phyloP scores from a whole-genome alignment of 2,797 vertebrate genomes.

The Corythornis leucogaster region DNA sequence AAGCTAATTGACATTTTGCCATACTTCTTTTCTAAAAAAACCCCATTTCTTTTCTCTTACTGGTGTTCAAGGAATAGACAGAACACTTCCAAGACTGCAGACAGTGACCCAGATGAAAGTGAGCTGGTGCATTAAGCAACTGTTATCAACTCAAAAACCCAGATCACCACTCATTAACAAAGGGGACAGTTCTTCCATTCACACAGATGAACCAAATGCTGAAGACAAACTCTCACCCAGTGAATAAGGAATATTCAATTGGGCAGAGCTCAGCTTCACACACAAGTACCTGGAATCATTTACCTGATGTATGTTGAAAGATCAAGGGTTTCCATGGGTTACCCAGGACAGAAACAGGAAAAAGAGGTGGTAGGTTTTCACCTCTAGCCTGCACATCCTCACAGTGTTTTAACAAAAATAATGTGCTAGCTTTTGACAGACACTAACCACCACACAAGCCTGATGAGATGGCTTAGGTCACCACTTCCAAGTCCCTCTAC shows the following conservation, averaged over 20 bases:
- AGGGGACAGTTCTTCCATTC: neutral
- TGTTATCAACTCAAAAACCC: neutral
- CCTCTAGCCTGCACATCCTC: neutral
- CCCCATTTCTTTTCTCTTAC: neutral
- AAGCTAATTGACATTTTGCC: fast-evolving
- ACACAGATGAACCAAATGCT: neutral
- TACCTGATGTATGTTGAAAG: neutral
- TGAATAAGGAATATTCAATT: neutral
- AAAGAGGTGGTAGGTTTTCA: neutral
- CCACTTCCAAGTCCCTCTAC: neutral
- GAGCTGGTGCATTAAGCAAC: neutral
- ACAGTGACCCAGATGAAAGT: neutral
- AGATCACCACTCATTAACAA: neutral
- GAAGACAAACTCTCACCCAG: neutral
- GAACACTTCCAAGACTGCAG: neutral
- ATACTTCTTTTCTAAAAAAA: neutral
- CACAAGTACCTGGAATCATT: neutral
- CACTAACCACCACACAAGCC: neutral
- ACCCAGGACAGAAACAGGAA: neutral
- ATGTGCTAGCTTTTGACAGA: neutral
- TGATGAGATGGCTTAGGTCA: neutral
- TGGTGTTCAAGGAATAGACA: neutral
- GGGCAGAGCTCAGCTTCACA: neutral
- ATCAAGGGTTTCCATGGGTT: neutral
- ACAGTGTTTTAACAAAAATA: neutral